Evolutionary conservation across 2,113 vertebrate genomes (phyloP), one percentile per base, ranked within the genome.

Genomic region (Ranitomeya variabilis): DNA sequence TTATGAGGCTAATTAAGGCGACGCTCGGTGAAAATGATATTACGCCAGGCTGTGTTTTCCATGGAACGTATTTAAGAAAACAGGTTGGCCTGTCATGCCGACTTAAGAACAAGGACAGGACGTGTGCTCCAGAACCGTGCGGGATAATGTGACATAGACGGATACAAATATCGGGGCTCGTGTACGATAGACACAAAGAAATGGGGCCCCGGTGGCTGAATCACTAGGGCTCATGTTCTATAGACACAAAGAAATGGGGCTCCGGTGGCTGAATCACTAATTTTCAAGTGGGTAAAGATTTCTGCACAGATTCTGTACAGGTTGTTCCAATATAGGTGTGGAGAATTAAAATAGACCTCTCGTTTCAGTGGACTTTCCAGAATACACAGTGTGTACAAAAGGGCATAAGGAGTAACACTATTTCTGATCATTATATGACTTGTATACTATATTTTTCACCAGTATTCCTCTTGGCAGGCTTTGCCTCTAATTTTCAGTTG

Each of bases 1-100:
- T 79, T 57, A 60, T 52, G 37, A 84, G 83, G 52, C 51, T 86
- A 86, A 80, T 80, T 87, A 88, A 8, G 13, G 23, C 31, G n/a
- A 55, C 54, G 26, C 23, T 66, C 71, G 23, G 16, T 26, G 85
- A 71, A 83, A 87, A 64, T 52, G 37, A 87, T 77, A 85, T 78
- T 60, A n/a, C 74, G 18, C 55, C 4, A 83, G 52, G n/a, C 7
- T 64, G 67, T 37, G 37, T 51, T 62, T 60, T 66, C 26, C 84
- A 45, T 8, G 52, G 84, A 37, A 60, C 62, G 19, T 10, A 60
- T 7, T 57, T 45, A 62, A 74, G 84, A 62, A 76, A 76, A 76
- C 84, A 62, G 64, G 64, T 23, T 11, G 51, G 52, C 37, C 15
- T 31, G 60, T 71, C 51, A 71, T 3, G 21, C 45, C 10, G 9